phyloP scores from a whole-genome alignment of 2,888 invertebrate genomes.

The Monopis laevigella region DNA sequence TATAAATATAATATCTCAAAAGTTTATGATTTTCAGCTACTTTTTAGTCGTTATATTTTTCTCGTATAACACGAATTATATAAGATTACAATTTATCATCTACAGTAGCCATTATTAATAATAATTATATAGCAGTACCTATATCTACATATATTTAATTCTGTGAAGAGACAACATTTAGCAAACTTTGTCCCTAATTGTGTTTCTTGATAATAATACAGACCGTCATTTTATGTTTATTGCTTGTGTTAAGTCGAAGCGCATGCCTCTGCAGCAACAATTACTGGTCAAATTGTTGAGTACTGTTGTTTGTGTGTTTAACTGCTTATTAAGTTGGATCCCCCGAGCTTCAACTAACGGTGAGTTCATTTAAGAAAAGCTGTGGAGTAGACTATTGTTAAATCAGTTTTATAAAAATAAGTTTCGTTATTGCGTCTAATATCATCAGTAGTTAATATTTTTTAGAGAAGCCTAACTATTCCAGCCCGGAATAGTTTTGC shows the following conservation, averaged over 20 bases:
- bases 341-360: constrained; percentile 42
- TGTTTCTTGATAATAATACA: constrained; percentile 1
- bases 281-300: constrained; percentile 47
- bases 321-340: constrained; percentile 50
- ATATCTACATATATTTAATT: not conserved
- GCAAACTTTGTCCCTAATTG: constrained; percentile 10
- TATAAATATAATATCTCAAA: too few species aligned
- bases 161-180: not conserved
- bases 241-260: not conserved
- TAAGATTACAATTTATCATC: too few species aligned
- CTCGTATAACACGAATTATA: too few species aligned
- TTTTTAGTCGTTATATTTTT: too few species aligned
- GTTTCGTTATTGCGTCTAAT: too few species aligned
- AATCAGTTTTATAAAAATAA: too few species aligned
- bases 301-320: constrained; percentile 44
- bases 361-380: constrained; percentile 29
- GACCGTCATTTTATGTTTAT: constrained; percentile 9
- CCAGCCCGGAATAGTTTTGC: too few species aligned
- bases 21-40: too few species aligned
- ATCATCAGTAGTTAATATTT: too few species aligned
- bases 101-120: too few species aligned
- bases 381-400: constrained; percentile 26
- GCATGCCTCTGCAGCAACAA: constrained; percentile 45
- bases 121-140: too few species aligned
- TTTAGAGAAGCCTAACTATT: too few species aligned